Percentiles rank a stretch among this genome's conserved stretches.
These are phyloP conservation scores for Nemapogon koenigi DNA, from an alignment of 2,888 invertebrate species.

Conservation along the genomic window DNA sequence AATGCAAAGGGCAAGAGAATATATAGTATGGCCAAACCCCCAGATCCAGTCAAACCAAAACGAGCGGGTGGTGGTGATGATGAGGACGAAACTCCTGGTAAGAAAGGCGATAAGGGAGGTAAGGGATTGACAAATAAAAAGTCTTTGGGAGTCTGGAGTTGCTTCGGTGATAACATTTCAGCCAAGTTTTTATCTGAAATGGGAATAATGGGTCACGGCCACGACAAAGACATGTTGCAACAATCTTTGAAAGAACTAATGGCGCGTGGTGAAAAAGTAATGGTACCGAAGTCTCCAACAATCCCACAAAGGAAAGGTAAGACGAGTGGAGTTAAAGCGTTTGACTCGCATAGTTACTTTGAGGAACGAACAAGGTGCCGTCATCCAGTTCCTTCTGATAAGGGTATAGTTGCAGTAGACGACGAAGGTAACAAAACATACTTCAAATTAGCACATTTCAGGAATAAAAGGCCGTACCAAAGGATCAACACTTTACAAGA, in stretches of 20 bases:
- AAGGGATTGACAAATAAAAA: not conserved
- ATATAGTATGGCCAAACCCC: not conserved
- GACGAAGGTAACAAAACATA: conserved; percentile 37
- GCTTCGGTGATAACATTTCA: conserved; percentile 37
- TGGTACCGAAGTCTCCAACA: conserved; percentile 28
- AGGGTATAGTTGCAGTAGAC: conserved; percentile 39
- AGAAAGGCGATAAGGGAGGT: not conserved
- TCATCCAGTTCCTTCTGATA: conserved; percentile 36
- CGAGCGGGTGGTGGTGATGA: conserved; percentile 17
- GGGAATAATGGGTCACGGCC: conserved; percentile 50
- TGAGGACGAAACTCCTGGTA: not conserved
- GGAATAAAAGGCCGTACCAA: conserved; percentile 32
- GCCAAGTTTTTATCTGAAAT: conserved; percentile 36
- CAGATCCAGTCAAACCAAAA: not conserved
- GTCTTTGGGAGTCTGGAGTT: conserved; percentile 35
- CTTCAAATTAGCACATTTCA: conserved; percentile 28
- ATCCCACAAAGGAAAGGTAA: conserved; percentile 21
- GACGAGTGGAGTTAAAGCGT: too few relatives aligned
- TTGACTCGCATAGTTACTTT: conserved; percentile 16
- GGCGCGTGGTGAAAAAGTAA: conserved; percentile 34
- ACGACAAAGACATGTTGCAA: conserved; percentile 37
- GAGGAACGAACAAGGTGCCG: conserved; percentile 29
- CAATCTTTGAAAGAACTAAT: conserved; percentile 31
- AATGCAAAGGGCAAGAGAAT: conserved; percentile 27
- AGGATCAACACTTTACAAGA: conserved; percentile 26